phyloP scores from a whole-genome alignment of 2,113 vertebrate species.

The Coreoperca whiteheadi region DNA sequence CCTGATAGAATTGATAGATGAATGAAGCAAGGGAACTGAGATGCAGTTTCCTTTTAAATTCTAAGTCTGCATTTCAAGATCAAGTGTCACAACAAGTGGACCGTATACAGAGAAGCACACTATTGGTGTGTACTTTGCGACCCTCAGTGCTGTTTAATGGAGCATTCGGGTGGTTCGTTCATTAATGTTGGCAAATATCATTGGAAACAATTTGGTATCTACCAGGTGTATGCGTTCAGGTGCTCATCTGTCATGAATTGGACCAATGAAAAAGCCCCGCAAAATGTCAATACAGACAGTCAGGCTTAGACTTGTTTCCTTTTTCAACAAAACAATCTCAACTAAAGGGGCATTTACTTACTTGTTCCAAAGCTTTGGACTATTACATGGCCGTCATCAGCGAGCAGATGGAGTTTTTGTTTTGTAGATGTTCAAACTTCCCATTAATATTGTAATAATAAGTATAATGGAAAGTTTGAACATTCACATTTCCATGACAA shows the following conservation, averaged over 20 bases:
- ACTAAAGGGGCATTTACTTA: not conserved
- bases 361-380: not conserved
- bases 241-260: not conserved
- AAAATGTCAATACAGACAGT: not conserved
- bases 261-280: conserved; percentile 4
- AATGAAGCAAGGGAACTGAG: conserved; percentile 17
- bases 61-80: not conserved
- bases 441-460: not conserved
- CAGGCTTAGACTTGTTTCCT: not conserved
- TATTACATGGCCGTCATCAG: not conserved
- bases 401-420: not conserved
- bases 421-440: not conserved
- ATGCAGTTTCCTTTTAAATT: too few species aligned
- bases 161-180: not conserved
- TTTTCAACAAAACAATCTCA: not conserved
- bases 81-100: not conserved
- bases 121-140: not conserved
- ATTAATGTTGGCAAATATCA: not conserved
- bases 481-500: not conserved
- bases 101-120: not conserved
- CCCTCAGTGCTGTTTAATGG: not conserved
- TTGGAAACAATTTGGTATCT: not conserved
- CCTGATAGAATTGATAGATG: not conserved
- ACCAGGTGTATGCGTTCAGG: not conserved
- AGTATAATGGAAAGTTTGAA: not conserved